Base-by-base conservation (phyloP, 1,140 invertebrate species). In the Littorina saxatilis region DNA sequence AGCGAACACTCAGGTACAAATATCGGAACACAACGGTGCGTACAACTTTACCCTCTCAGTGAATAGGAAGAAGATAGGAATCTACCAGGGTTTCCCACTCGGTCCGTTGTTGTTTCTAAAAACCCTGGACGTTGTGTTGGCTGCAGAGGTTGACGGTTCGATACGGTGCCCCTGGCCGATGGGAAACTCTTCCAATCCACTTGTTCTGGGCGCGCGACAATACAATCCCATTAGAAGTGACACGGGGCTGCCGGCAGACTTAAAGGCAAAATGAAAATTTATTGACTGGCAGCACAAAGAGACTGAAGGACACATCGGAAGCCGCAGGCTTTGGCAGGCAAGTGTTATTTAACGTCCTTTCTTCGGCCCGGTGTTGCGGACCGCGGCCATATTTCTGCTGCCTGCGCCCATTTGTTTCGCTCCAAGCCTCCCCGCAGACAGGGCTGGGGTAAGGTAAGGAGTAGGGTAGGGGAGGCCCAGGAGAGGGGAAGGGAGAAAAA, bases 191-290 rank as follows among this genome's bases (percentile, higher is more conserved):
- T 58, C 74, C 74, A 76, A 58, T 76, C 74, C 74, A 76, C 74
- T 76, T 76, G 74, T 76, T 76, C 32, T 37, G 15, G 55, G 74
- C 74, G 27, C 27, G 50, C 74, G 74, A 76, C 74, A 76, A 76
- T 76, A 76, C 74, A 76, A 76, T 76, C 74, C 74, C 74, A 76
- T 76, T 76, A 76, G 74, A 58, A 23, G 50, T 58, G 74, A 76
- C 74, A 76, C 74, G 35, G 74, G 29, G 50, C 61, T 29, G 74
- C 74, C 17, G 74, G 74, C 74, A 4, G 74, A 37, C 74, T 76
- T 23, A 35, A 76, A 76, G 74, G 74, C 74, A 76, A 76, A 76
- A 76, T 76, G 74, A 76, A 76, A 76, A 76, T 76, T 76, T 76
- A 76, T 76, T 76, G 74, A 76, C 50, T 58, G 52, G 27, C 29